Evolutionary conservation across 1,140 invertebrate species (phyloP).

Genomic region (Macrobrachium rosenbergii): DNA sequence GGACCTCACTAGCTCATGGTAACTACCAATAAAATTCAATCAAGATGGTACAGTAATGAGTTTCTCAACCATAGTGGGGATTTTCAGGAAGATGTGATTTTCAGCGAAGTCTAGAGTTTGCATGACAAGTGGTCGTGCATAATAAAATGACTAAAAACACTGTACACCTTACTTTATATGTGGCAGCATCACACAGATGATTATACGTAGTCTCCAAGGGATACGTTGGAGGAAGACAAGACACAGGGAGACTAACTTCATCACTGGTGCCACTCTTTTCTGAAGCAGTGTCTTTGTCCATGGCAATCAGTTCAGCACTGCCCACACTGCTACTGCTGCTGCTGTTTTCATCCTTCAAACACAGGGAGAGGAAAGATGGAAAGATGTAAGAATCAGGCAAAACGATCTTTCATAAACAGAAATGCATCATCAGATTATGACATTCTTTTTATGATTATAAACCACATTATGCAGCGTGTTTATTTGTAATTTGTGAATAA

Average conservation of each 20-base stretch:
- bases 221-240: conserved; percentile 8
- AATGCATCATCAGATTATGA: too few species aligned
- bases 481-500: too few species aligned
- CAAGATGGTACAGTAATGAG: too few species aligned
- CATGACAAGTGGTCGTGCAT: not conserved
- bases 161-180: conserved; percentile 44
- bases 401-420: too few species aligned
- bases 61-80: too few species aligned
- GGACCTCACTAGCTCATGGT: too few species aligned
- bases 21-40: too few species aligned
- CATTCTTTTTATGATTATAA: too few species aligned
- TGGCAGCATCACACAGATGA: conserved; percentile 56
- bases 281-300: conserved; percentile 38
- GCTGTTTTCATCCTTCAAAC: conserved; percentile 39
- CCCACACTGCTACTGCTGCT: conserved; percentile 58
- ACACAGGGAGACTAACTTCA: not conserved
- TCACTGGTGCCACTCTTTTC: conserved; percentile 43
- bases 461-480: too few species aligned
- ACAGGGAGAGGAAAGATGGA: not conserved
- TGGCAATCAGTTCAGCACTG: conserved; percentile 40
- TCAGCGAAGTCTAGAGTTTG: not conserved
- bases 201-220: conserved; percentile 58
- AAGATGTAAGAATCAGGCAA: not conserved
- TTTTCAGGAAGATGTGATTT: too few species aligned
- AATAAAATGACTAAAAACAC: not conserved